Percentiles rank a stretch among this genome's conserved stretches.
Conservation (phyloP, 2,888 invertebrate species). For the Eupithecia centaureata region DNA sequence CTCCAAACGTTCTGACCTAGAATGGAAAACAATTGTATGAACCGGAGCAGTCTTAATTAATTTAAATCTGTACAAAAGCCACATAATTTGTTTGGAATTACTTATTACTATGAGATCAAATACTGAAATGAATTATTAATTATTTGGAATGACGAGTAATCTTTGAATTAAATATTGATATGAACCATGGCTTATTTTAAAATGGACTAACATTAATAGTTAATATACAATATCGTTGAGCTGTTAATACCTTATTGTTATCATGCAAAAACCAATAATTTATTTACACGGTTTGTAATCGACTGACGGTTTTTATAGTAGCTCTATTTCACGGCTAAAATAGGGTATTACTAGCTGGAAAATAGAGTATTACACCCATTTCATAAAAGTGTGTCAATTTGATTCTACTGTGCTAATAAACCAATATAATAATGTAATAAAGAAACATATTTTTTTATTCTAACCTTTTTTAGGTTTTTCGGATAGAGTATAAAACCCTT, state of each 20-base stretch:
- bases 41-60: constrained; percentile 67
- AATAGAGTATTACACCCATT: too few species aligned
- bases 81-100: constrained; percentile 53
- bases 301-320: constrained; percentile 51
- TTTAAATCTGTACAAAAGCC: constrained; percentile 62
- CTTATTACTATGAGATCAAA: constrained; percentile 55
- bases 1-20: constrained; percentile 66
- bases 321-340: constrained; percentile 40
- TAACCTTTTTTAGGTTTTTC: too few species aligned
- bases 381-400: too few species aligned
- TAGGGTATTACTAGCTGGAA: too few species aligned
- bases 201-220: constrained; percentile 47
- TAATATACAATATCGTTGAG: constrained; percentile 78
- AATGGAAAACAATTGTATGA: constrained; percentile 42
- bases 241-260: constrained; percentile 74
- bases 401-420: too few species aligned
- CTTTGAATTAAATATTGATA: constrained; percentile 48
- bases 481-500: too few species aligned
- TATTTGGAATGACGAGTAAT: constrained; percentile 54
- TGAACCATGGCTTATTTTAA: constrained; percentile 34
- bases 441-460: too few species aligned
- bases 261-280: constrained; percentile 66
- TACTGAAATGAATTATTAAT: constrained; percentile 39
- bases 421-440: too few species aligned
- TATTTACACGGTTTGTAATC: constrained; percentile 70